These are phyloP conservation scores for Temnopleurus reevesii DNA, from an alignment of 53 echinoderm and acorn worm species.

Conservation along the genomic window DNA sequence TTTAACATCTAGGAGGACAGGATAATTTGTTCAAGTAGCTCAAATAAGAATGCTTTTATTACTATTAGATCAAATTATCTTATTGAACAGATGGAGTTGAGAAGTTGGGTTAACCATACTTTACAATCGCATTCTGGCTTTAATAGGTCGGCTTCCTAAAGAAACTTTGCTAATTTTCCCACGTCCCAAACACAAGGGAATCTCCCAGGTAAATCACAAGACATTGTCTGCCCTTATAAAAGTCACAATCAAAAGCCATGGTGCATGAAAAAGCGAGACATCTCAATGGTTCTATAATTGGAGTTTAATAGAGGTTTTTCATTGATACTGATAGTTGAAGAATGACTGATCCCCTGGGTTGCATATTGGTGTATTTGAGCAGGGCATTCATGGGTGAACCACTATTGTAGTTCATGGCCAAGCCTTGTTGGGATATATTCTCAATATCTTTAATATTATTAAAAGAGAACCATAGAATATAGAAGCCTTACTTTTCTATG, in stretches of 20 bases:
- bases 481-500: too few relatives aligned
- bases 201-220: not conserved
- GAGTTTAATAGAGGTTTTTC: constrained; percentile 33
- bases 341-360: constrained; percentile 17
- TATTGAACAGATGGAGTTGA: not conserved
- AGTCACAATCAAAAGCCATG: not conserved
- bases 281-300: constrained; percentile 27
- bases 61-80: too few relatives aligned
- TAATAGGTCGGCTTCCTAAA: not conserved
- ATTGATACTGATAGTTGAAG: not conserved
- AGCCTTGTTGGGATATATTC: not conserved
- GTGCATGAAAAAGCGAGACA: constrained; percentile 1
- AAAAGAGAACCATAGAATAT: not conserved
- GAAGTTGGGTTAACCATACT: not conserved
- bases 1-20: too few relatives aligned
- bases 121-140: constrained; percentile 15
- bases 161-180: constrained; percentile 29
- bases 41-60: too few relatives aligned
- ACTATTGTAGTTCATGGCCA: constrained; percentile 9
- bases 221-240: constrained; percentile 2
- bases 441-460: not conserved
- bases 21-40: too few relatives aligned
- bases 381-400: constrained; percentile 22
- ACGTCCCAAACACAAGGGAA: constrained; percentile 12
- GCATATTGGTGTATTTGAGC: constrained; percentile 34